Evolutionary conservation across 2,888 invertebrate genomes (phyloP), one percentile per base, ranked within the genome.

Genomic region (Himalopsyche tibetana): DNA sequence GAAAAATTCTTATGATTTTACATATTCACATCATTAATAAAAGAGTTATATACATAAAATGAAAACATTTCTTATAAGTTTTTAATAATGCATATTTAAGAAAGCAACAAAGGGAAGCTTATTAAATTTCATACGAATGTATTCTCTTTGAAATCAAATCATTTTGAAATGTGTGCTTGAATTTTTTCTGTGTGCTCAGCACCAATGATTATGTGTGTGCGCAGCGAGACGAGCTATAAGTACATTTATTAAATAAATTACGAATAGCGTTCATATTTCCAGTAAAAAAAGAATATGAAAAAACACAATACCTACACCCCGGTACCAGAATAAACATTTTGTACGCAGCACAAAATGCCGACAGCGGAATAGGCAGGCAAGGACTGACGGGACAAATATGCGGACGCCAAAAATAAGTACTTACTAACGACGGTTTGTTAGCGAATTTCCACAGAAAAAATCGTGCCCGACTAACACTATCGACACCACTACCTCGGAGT

Each of bases 311-410:
- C 63, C 63, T 63, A 63, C 63, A 63, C 63, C 19, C 63, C 19
- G 28, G 63, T 19, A 63, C 19, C n/a, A 6, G 63, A 63, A 63
- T 15, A 63, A 63, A 19, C 51, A 51, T 63, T 63, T 80, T 28
- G 80, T 42, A 12, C 80, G 80, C 80, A 19, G 40, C 80, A 80
- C 80, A 36, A 38, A 80, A 63, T 63, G 63, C 63, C 63, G 63
- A 63, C n/a, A 63, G 63, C 63, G 63, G 19, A 11, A 63, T 28
- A 63, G 69, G 40, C 56, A 55, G 17, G 45, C 74, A 42, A 28
- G 74, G 40, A 74, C 84, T 51, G 63, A 55, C 19, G 74, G 19
- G 28, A 63, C 84, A 79, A 55, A 81, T 51, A 82, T 36, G 45
- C 55, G 42, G 56, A 63, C 63, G 63, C 63, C 63, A 63, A 19